These are phyloP conservation scores for Grantiella picta DNA, from an alignment of 2,113 vertebrate genomes.

Conservation along the genomic window DNA sequence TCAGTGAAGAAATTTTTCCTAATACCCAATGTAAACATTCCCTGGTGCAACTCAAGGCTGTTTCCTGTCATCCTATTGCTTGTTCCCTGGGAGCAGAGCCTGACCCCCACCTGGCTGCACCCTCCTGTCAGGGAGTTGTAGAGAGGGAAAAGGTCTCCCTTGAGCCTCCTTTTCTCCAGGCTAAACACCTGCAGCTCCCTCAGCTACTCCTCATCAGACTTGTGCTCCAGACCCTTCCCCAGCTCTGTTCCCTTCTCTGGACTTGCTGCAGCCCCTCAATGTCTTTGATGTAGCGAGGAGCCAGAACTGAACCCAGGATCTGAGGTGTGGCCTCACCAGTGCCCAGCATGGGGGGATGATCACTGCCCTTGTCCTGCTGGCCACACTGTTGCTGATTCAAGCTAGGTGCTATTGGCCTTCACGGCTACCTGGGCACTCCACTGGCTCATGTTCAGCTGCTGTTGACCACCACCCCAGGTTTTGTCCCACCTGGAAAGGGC, in stretches of 20 bases:
- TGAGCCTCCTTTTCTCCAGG: not conserved
- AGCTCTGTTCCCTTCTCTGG: not conserved
- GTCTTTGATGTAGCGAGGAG: not conserved
- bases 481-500: not conserved
- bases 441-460: not conserved
- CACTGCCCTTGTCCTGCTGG: not conserved
- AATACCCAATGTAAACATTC: not conserved
- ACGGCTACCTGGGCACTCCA: not conserved
- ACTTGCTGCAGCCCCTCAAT: accelerated
- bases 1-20: not conserved
- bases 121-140: not conserved
- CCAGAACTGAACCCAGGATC: not conserved
- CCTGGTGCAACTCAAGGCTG: not conserved
- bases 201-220: not conserved
- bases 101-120: not conserved
- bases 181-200: not conserved
- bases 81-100: not conserved
- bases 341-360: not conserved
- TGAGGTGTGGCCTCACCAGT: not conserved
- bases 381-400: not conserved
- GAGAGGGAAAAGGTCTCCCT: not conserved
- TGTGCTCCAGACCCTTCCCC: not conserved
- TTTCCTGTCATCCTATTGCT: accelerated
- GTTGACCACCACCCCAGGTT: not conserved
- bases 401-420: not conserved